These are phyloP conservation scores for Calameuta idolon DNA, from an alignment of 2,888 invertebrate species.

Conservation along the genomic window DNA sequence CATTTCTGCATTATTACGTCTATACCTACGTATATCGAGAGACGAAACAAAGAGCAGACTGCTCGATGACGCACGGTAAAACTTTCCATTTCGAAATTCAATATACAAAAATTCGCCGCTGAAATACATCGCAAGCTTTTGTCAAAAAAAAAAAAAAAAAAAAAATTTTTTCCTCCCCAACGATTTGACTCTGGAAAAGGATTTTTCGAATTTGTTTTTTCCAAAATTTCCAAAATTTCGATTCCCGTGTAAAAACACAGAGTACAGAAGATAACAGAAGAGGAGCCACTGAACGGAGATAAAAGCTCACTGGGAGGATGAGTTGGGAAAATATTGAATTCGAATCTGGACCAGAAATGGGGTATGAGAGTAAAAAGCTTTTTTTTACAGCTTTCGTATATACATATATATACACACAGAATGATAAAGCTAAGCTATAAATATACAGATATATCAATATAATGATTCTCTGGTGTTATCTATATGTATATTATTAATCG, in stretches of 20 bases:
- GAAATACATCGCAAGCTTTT: background rate
- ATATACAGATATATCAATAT: background rate
- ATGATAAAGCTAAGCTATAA: too few relatives aligned
- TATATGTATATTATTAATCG: background rate
- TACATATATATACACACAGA: background rate
- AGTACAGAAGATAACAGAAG: background rate
- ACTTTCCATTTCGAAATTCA: background rate
- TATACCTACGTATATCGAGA: background rate
- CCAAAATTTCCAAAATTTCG: background rate
- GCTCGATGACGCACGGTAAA: background rate
- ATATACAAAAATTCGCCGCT: background rate
- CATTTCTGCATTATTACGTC: background rate
- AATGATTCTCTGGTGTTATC: background rate
- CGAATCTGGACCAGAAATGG: background rate
- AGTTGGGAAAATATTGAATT: background rate
- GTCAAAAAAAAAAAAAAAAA: background rate
- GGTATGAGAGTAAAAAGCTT: background rate
- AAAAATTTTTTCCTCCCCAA: background rate
- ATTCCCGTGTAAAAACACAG: background rate
- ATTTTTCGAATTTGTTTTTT: too few relatives aligned
- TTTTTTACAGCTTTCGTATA: background rate
- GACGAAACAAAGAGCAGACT: background rate
- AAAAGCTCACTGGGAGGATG: background rate
- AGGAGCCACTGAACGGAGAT: too few relatives aligned
- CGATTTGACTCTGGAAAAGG: background rate